Percentiles rank a stretch among this genome's conserved stretches.
phyloP scores from a whole-genome alignment of 2,797 vertebrate genomes.

The Eidolon dupreanum region DNA sequence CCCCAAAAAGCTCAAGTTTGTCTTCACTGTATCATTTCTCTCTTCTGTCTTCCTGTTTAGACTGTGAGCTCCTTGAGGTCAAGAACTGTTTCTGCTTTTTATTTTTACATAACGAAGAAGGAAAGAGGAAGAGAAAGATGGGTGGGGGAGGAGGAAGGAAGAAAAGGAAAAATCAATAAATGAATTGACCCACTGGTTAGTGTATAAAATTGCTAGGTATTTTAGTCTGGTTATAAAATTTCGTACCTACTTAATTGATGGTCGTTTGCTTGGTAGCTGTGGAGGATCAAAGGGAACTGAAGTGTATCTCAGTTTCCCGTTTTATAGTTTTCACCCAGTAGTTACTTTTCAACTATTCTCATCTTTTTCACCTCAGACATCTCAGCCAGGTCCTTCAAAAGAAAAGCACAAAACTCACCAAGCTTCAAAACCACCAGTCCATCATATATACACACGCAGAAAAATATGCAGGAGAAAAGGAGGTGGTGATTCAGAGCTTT shows the following conservation, averaged over 20 bases:
- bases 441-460: background rate
- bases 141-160: background rate
- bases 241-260: background rate
- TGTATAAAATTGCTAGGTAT: background rate
- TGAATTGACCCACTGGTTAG: background rate
- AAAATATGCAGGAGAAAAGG: background rate
- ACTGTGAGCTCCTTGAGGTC: background rate
- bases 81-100: slow-evolving; percentile 17
- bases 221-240: slow-evolving; percentile 22
- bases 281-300: background rate
- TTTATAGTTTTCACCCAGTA: slow-evolving; percentile 21
- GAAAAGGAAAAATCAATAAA: background rate
- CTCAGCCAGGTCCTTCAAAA: slow-evolving; percentile 15
- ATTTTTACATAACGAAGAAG: slow-evolving; percentile 10
- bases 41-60: background rate
- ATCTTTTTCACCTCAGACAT: background rate
- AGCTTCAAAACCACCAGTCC: background rate
- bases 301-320: background rate
- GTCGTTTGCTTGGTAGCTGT: background rate
- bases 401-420: slow-evolving; percentile 1
- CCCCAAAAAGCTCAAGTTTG: background rate
- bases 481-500: background rate
- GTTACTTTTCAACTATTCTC: background rate
- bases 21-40: background rate
- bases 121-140: background rate